Evolutionary conservation across 64 coral and sea anemone genomes (phyloP), one percentile per base, ranked within the genome.

Genomic region (Stylophora pistillata): DNA sequence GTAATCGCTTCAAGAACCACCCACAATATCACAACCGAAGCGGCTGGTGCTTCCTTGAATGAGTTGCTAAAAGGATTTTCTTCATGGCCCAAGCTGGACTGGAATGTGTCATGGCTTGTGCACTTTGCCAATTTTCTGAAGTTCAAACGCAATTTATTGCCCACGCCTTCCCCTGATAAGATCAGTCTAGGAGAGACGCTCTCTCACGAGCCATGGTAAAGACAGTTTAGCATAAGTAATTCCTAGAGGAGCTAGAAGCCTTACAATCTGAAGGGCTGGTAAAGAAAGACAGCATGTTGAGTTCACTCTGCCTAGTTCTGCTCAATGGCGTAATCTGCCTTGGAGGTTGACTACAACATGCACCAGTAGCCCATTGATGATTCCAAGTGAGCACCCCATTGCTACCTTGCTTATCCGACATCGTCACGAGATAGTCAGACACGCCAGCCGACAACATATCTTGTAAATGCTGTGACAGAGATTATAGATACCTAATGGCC

Each of bases 401-500:
- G 25, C 70, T 13, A 29, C 70, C n/a, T 15, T 72, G 2, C 25
- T 72, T 29, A 15, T 29, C 11, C 70, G 70, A 28, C 70, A 72
- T 31, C 27, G 31, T 31, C 11, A 72, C 15, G 70, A 72, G 70
- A 30, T 30, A 5, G 12, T 72, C 13, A 15, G 25, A 13, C 70
- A 72, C 31, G 70, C 70, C 9, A 69, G 84, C 55, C 26, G 55
- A 72, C 33, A 86, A 60, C 32, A 86, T 55, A 20, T 82, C 13
- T 27, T 64, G 0, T 58, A 73, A 9, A 21, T 33, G n/a, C 11
- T 92, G 58, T 62, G 82, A 55, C 90, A 92, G 59, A 53, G 26
- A 14, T 92, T n/a, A n/a, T 32, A 65, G 82, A 79, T 92, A 12
- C 15, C 86, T 0, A 21, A 72, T 18, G 90, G 37, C 21, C 20